These are phyloP conservation scores for Pogonus chalceus DNA, from an alignment of 1,140 invertebrate genomes.

Conservation along the genomic window DNA sequence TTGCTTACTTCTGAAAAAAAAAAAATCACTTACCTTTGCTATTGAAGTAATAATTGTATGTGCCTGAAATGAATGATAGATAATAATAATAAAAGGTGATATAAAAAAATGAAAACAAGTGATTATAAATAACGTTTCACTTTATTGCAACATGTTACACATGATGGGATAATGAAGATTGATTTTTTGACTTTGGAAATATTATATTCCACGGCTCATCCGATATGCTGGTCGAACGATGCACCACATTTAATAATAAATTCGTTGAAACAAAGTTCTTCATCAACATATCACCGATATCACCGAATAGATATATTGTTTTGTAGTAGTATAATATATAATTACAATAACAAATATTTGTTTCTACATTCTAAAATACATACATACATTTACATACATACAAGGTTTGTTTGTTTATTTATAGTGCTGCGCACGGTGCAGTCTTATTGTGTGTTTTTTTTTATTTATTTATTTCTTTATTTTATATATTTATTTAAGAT, in stretches of 20 bases:
- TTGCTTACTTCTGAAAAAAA: too few relatives aligned
- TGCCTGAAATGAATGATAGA: too few relatives aligned
- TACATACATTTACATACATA: conserved; percentile 39
- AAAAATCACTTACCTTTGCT: too few relatives aligned
- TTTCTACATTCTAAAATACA: conserved; percentile 32
- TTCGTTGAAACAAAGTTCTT: background rate
- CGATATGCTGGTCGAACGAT: background rate
- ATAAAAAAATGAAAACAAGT: too few relatives aligned
- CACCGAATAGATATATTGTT: conserved; percentile 8
- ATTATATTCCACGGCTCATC: background rate
- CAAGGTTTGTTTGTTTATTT: conserved; percentile 31
- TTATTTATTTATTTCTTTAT: background rate
- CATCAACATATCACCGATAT: background rate
- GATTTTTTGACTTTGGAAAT: conserved; percentile 2
- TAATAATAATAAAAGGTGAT: too few relatives aligned
- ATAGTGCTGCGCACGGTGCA: conserved; percentile 23
- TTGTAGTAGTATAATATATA: conserved; percentile 8
- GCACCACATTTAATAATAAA: background rate
- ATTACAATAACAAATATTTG: conserved; percentile 32
- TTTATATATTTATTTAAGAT: background rate
- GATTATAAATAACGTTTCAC: conserved; percentile 6
- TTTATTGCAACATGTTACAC: conserved; percentile 7
- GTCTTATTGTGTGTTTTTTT: background rate
- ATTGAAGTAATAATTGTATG: too few relatives aligned
- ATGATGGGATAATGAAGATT: conserved; percentile 1